Evolutionary conservation across 2,888 invertebrate species (phyloP).

Genomic region (Drosophila mettleri): DNA sequence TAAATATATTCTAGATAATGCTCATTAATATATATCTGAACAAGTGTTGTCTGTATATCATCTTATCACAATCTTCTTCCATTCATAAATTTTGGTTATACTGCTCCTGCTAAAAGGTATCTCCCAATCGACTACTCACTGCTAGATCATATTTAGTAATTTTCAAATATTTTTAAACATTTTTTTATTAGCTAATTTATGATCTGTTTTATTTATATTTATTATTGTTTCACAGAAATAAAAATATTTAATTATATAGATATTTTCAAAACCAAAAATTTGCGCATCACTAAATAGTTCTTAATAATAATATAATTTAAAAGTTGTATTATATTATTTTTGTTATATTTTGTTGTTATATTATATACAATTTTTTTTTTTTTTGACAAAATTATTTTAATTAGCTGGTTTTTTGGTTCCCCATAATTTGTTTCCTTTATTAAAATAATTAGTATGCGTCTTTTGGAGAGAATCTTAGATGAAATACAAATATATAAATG

Average conservation of each 20-base stretch:
- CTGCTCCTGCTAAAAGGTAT: background rate
- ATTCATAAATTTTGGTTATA: background rate
- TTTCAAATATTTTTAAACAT: slow-evolving; percentile 19
- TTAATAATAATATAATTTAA: background rate
- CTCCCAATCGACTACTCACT: background rate
- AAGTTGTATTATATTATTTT: background rate
- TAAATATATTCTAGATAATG: background rate
- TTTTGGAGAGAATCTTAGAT: background rate
- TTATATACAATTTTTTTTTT: too few relatives aligned
- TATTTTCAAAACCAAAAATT: too few relatives aligned
- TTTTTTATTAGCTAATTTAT: slow-evolving; percentile 43
- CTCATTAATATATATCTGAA: too few relatives aligned
- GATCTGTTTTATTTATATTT: slow-evolving; percentile 38
- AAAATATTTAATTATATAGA: slow-evolving; percentile 4
- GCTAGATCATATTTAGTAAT: background rate
- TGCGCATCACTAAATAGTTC: background rate
- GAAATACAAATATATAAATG: background rate
- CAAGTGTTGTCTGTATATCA: too few relatives aligned
- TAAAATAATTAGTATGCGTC: background rate
- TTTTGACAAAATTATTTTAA: background rate
- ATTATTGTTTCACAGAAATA: slow-evolving; percentile 38
- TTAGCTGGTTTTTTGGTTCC: background rate
- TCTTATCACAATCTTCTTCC: too few relatives aligned
- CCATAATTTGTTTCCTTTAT: background rate
- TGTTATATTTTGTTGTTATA: background rate